phyloP scores from a whole-genome alignment of 2,888 invertebrate genomes.

The Pantelozetes paolii region DNA sequence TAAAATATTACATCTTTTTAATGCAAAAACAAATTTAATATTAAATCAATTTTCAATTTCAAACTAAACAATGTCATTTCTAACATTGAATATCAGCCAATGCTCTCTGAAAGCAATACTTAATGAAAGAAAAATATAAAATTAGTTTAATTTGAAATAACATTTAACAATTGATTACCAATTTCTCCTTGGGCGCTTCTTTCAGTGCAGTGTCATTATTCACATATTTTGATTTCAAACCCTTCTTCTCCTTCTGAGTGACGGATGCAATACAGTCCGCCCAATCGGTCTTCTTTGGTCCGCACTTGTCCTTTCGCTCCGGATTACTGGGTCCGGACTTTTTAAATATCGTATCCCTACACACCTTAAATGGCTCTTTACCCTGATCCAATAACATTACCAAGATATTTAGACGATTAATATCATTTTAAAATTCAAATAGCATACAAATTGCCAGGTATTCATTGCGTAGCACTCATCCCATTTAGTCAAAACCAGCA shows the following conservation, averaged over 20 bases:
- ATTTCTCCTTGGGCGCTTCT: not conserved
- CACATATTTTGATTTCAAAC: not conserved
- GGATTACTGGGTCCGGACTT: not conserved
- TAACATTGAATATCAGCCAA: not conserved
- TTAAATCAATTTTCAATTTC: no score
- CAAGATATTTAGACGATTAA: no score
- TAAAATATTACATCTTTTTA: no score
- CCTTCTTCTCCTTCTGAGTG: not conserved
- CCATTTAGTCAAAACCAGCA: not conserved
- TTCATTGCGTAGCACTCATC: not conserved
- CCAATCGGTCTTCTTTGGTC: not conserved
- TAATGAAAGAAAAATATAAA: not conserved
- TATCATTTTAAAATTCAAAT: not conserved
- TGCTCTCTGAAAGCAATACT: not conserved
- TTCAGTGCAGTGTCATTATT: not conserved
- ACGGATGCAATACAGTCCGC: not conserved
- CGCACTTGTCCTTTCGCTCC: not conserved
- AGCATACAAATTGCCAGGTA: not conserved
- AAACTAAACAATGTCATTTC: not conserved
- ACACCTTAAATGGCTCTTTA: not conserved
- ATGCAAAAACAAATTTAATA: no score
- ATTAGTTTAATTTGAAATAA: not conserved
- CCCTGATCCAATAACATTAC: not conserved
- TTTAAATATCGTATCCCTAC: not conserved
- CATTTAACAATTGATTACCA: not conserved